Evolutionary conservation across 2,888 invertebrate species (phyloP).

Genomic region (Scaptomyza reducta): DNA sequence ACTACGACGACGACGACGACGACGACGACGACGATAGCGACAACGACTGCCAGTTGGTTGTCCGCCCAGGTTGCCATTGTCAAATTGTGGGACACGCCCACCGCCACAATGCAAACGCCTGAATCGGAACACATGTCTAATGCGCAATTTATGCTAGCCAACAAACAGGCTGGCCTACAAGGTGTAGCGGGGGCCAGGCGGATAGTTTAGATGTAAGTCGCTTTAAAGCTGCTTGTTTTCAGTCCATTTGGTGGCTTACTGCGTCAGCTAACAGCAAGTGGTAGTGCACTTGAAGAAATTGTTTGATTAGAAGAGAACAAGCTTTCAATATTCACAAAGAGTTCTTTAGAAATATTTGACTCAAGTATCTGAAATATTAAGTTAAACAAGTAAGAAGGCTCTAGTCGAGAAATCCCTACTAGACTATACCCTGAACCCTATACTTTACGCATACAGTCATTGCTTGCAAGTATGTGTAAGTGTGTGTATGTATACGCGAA

Average conservation of each 20-base stretch:
- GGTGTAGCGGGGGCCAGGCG: not conserved
- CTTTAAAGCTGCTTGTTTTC: slow-evolving; percentile 53
- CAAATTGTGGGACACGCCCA: slow-evolving; percentile 71
- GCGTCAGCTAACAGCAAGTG: slow-evolving; percentile 41
- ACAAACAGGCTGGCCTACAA: slow-evolving; percentile 20
- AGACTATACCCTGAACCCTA: too few species aligned
- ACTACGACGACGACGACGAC: slow-evolving; percentile 11
- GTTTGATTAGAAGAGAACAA: not conserved
- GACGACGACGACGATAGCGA: slow-evolving; percentile 14
- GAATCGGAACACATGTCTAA: slow-evolving; percentile 62
- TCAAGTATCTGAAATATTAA: too few species aligned
- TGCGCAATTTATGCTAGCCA: slow-evolving; percentile 64
- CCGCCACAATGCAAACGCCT: slow-evolving; percentile 58
- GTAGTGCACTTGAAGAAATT: slow-evolving; percentile 6
- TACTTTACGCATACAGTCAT: too few species aligned
- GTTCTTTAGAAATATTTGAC: too few species aligned
- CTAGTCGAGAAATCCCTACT: too few species aligned
- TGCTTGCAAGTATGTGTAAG: too few species aligned
- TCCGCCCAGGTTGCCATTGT: slow-evolving; percentile 62
- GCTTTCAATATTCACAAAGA: too few species aligned
- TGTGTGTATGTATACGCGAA: too few species aligned
- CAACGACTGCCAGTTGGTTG: slow-evolving; percentile 36
- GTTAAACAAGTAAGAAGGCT: too few species aligned
- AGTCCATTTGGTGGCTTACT: slow-evolving; percentile 57
- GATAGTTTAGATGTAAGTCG: slow-evolving; percentile 1